These are phyloP conservation scores for Meiosimyza decipiens DNA, from an alignment of 2,888 invertebrate species.

Conservation along the genomic window DNA sequence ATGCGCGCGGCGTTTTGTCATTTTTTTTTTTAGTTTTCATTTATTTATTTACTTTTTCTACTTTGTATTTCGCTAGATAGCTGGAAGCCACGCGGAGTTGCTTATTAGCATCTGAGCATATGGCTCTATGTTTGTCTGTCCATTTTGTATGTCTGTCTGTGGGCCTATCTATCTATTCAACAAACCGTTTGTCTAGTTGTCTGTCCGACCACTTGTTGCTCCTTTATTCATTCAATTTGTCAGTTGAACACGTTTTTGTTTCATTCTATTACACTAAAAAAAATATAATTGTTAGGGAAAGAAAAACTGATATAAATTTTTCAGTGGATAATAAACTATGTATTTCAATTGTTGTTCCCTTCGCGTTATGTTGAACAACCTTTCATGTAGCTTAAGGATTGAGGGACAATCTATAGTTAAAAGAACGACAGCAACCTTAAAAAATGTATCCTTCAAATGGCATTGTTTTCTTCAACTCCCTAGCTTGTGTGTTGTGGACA, in stretches of 20 bases:
- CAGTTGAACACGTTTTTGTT: constrained; percentile 47
- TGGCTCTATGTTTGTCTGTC: constrained; percentile 12
- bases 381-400: too few species aligned
- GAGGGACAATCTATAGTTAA: too few species aligned
- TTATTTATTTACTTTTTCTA: constrained; percentile 1
- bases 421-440: too few species aligned
- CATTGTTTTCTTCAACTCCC: too few species aligned
- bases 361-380: too few species aligned
- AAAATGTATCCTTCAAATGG: too few species aligned
- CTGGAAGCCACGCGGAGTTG: constrained; percentile 35
- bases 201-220: constrained; percentile 62
- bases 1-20: constrained; percentile 42
- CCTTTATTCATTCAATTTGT: constrained; percentile 66
- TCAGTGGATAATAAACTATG: too few species aligned
- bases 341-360: too few species aligned
- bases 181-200: constrained; percentile 44
- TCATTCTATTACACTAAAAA: constrained; percentile 10
- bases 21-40: not conserved
- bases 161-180: not conserved
- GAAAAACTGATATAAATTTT: too few species aligned
- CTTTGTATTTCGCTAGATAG: constrained; percentile 15
- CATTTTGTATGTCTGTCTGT: constrained; percentile 41
- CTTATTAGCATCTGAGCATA: constrained; percentile 33
- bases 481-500: too few species aligned
- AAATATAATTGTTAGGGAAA: not conserved